Conservation (phyloP, 2,113 vertebrate species). For the Elephas maximus region DNA sequence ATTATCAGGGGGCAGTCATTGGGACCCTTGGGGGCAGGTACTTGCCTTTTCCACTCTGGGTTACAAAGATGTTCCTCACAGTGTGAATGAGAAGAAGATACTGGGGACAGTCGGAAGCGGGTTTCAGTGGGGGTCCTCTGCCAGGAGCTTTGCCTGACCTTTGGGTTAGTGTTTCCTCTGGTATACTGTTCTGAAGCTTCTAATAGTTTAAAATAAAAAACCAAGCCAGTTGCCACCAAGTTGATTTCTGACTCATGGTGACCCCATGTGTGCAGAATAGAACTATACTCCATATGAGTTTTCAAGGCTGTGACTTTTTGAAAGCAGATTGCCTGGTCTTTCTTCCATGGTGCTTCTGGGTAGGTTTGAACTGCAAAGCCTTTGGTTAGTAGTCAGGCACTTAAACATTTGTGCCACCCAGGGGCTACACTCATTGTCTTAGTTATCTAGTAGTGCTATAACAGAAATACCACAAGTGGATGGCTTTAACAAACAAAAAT, state of each 20-base stretch:
- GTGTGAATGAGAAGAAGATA: neutral
- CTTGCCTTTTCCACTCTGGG: neutral
- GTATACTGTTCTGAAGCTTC: neutral
- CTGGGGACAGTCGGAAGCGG: neutral
- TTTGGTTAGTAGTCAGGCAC: neutral
- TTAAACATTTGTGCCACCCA: neutral
- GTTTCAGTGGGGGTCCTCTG: neutral
- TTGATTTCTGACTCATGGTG: neutral
- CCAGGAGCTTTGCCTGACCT: neutral
- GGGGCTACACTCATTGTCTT: neutral
- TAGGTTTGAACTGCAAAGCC: neutral
- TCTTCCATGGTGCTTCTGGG: neutral
- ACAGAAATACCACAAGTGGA: neutral
- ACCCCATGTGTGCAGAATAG: neutral
- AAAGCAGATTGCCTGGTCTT: neutral
- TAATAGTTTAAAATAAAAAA: rapidly evolving
- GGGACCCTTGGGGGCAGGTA: no score
- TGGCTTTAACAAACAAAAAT: neutral
- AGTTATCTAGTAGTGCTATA: neutral
- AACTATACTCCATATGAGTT: neutral
- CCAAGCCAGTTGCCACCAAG: no score
- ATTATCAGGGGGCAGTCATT: neutral
- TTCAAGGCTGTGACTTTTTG: neutral
- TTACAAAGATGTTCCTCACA: neutral
- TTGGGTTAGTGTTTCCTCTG: neutral